phyloP scores from a whole-genome alignment of 2,888 invertebrate species.

The Salticus scenicus region DNA sequence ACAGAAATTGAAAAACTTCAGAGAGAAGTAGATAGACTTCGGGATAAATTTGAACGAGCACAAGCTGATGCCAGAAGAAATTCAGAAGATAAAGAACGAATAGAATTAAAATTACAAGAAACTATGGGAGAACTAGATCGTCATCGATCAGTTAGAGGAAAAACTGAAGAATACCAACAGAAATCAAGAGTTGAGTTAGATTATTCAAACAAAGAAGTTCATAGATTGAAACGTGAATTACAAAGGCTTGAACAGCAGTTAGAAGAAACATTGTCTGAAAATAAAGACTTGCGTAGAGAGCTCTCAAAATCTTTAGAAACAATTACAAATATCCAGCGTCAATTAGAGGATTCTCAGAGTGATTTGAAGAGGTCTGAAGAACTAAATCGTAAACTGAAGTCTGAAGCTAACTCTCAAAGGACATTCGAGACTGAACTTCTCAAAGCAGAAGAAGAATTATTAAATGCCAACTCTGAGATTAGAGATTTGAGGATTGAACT shows the following conservation, averaged over 20 bases:
- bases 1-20: constrained; percentile 55
- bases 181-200: constrained; percentile 71
- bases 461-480: constrained; percentile 67
- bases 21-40: constrained; percentile 49
- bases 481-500: constrained; percentile 65
- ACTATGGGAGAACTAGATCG: constrained; percentile 73
- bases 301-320: constrained; percentile 72
- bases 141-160: constrained; percentile 74
- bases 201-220: constrained; percentile 77
- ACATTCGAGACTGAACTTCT: constrained; percentile 62
- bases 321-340: constrained; percentile 71
- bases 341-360: constrained; percentile 70
- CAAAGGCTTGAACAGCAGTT: constrained; percentile 71
- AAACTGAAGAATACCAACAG: constrained; percentile 71
- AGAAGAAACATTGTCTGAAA: constrained; percentile 70
- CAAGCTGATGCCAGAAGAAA: constrained; percentile 73
- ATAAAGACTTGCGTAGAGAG: constrained; percentile 71
- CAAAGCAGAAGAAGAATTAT: constrained; percentile 62
- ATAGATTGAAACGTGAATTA: constrained; percentile 67
- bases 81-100: constrained; percentile 71
- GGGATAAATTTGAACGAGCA: constrained; percentile 62
- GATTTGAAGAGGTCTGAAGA: constrained; percentile 86
- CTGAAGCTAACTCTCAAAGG: constrained; percentile 60
- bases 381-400: constrained; percentile 78
- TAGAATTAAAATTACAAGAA: constrained; percentile 72